A percentile compares a stretch with the other conserved stretches of the same genome.
phyloP scores from a whole-genome alignment of 2,113 vertebrate genomes.

The Chlorodrepanis virens region DNA sequence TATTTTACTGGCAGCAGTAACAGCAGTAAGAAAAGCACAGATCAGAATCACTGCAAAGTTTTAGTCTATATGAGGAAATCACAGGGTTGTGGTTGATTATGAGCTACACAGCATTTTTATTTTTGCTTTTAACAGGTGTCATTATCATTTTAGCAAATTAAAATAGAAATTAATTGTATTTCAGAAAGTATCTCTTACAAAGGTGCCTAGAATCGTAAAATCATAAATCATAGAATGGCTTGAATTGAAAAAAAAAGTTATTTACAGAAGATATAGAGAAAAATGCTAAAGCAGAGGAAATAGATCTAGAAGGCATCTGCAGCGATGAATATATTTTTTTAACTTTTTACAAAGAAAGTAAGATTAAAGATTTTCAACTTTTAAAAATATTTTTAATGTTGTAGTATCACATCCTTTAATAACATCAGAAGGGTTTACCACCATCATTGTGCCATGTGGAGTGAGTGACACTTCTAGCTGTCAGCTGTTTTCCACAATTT shows the following conservation, averaged over 20 bases:
- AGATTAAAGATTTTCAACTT: background rate
- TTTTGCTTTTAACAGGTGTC: background rate
- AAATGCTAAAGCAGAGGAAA: background rate
- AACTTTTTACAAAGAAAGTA: background rate
- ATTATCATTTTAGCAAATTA: background rate
- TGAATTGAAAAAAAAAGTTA: background rate
- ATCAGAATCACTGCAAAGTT: background rate
- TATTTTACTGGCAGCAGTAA: background rate
- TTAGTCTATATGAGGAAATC: background rate
- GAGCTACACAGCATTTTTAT: background rate
- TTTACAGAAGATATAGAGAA: background rate
- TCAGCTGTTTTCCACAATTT: background rate
- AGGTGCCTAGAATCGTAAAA: background rate
- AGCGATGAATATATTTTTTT: background rate
- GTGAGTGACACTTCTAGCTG: background rate
- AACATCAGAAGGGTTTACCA: background rate
- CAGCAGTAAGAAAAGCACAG: background rate
- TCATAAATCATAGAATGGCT: background rate
- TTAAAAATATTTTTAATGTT: background rate
- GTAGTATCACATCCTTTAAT: background rate
- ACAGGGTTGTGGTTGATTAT: background rate
- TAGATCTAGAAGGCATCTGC: background rate
- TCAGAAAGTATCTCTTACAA: background rate
- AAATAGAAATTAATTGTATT: background rate
- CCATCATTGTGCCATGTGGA: background rate